Percentiles rank a stretch among this genome's conserved stretches.
Conservation (phyloP, 2,797 vertebrate species). For the Hemibagrus guttatus region DNA sequence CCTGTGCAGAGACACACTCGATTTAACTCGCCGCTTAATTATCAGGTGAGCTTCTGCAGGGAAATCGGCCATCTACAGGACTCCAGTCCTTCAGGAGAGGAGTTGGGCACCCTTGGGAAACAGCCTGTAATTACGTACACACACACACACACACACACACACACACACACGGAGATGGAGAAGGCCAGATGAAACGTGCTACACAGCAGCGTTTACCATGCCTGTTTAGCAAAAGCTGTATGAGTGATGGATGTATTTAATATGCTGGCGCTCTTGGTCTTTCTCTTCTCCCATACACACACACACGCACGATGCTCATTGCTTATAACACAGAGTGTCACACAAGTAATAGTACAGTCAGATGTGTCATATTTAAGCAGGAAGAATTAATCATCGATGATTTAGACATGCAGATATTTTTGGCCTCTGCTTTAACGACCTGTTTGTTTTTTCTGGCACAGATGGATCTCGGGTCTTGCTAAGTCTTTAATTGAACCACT, state of each 20-base stretch:
- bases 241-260: slow-evolving; percentile 58
- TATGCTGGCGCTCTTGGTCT: slow-evolving; percentile 17
- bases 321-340: background rate
- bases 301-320: background rate
- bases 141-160: slow-evolving; percentile 2
- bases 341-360: slow-evolving; percentile 5
- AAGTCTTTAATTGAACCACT: slow-evolving; percentile 9
- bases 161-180: slow-evolving; percentile 2
- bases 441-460: background rate
- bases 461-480: slow-evolving; percentile 2
- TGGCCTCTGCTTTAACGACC: background rate
- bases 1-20: background rate
- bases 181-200: slow-evolving; percentile 21
- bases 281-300: slow-evolving; percentile 14
- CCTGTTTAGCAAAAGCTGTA: slow-evolving; percentile 55
- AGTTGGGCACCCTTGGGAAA: slow-evolving; percentile 23
- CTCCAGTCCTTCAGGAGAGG: slow-evolving; percentile 15
- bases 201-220: slow-evolving; percentile 24
- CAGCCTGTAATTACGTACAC: slow-evolving; percentile 33
- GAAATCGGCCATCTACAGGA: slow-evolving; percentile 28
- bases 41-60: slow-evolving; percentile 30
- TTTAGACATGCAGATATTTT: background rate
- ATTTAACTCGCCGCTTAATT: slow-evolving; percentile 24
- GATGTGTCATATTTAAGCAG: slow-evolving; percentile 4
- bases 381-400: background rate